phyloP scores from a whole-genome alignment of 2,797 vertebrate species.

The Catharus ustulatus region DNA sequence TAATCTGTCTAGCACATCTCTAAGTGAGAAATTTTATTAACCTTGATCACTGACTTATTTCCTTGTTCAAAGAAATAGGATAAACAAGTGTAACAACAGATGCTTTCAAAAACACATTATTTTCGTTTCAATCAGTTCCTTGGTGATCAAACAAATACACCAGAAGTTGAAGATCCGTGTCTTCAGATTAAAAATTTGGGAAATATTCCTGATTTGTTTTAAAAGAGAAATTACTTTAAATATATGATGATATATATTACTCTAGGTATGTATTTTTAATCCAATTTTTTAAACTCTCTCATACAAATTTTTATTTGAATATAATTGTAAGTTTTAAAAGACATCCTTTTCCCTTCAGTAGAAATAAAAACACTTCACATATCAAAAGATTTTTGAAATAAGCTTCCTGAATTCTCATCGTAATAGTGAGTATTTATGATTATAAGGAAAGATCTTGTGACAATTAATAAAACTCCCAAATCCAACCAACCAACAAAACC shows the following conservation, averaged over 20 bases:
- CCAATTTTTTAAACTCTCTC: neutral
- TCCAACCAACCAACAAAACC: neutral
- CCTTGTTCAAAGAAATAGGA: neutral
- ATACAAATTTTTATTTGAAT: neutral
- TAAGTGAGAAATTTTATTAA: conserved; percentile 32
- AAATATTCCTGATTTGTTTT: neutral
- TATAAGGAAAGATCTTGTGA: neutral
- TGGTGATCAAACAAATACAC: neutral
- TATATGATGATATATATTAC: neutral
- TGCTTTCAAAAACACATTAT: neutral
- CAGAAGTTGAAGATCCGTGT: neutral
- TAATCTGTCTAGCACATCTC: conserved; percentile 1
- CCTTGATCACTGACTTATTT: neutral
- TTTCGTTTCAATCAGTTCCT: neutral
- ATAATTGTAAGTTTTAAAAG: neutral
- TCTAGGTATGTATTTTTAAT: neutral
- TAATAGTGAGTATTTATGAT: neutral
- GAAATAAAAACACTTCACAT: neutral
- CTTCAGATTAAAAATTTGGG: neutral
- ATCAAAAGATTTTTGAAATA: neutral
- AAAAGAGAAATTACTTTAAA: neutral
- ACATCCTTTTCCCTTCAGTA: neutral
- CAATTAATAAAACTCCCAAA: neutral
- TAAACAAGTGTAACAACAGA: conserved; percentile 12
- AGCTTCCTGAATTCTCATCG: neutral